Percentiles rank a stretch among this genome's conserved stretches.
phyloP scores from a whole-genome alignment of 2,113 vertebrate species.

The Eolophus roseicapilla region DNA sequence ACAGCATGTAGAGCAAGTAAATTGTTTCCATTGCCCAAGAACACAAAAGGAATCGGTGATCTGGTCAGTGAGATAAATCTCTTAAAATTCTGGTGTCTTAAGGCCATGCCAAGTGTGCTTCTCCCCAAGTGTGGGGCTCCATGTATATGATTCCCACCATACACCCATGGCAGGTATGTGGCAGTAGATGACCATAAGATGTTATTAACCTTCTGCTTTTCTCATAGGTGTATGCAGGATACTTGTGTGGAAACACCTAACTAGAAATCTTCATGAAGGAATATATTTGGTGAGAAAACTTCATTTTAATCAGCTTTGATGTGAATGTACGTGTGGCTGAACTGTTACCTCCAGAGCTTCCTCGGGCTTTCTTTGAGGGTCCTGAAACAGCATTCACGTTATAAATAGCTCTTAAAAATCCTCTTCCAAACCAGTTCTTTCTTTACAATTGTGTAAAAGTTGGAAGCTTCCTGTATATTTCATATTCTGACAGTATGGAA shows the following conservation, averaged over 20 bases:
- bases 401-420: neutral
- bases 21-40: neutral
- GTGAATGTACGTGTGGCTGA: neutral
- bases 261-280: neutral
- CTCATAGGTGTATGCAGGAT: neutral
- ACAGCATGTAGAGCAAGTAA: neutral
- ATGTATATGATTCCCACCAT: neutral
- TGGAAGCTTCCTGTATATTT: neutral
- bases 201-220: neutral
- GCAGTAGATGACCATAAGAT: neutral
- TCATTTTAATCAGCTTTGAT: neutral
- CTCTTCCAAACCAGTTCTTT: neutral
- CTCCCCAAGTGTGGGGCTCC: fast-evolving
- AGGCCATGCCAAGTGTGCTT: neutral
- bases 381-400: neutral
- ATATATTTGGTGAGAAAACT: slow-evolving; percentile 32
- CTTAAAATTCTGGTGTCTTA: neutral
- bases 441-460: neutral
- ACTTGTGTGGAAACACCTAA: neutral
- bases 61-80: neutral
- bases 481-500: neutral
- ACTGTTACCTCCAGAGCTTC: neutral
- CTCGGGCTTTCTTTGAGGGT: neutral
- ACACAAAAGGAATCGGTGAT: neutral
- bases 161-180: neutral